phyloP scores from a whole-genome alignment of 1,140 invertebrate genomes.

The Drosophila ohnishii region DNA sequence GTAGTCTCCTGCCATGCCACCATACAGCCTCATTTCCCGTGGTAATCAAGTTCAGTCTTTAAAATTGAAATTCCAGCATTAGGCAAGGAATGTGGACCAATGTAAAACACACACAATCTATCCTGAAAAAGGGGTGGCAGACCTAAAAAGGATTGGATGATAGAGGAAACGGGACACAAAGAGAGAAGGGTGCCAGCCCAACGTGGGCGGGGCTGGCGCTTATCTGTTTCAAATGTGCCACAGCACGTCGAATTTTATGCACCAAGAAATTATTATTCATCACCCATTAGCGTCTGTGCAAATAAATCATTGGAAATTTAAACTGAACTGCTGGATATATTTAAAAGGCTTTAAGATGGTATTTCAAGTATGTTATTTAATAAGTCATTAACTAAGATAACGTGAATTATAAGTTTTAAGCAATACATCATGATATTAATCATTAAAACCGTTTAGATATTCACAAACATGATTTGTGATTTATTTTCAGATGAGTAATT shows the following conservation, averaged over 20 bases:
- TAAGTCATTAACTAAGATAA: neutral
- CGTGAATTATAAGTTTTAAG: too few species aligned
- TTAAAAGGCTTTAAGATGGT: neutral
- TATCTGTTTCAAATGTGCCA: constrained; percentile 57
- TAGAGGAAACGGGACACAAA: neutral
- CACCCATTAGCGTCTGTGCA: constrained; percentile 24
- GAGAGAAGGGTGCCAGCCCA: neutral
- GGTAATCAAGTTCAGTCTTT: constrained; percentile 80
- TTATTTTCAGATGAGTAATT: neutral
- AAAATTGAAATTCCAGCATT: constrained; percentile 81
- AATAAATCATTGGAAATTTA: constrained; percentile 30
- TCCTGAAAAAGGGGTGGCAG: constrained; percentile 26
- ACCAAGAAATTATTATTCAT: constrained; percentile 37
- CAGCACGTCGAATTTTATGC: constrained; percentile 50
- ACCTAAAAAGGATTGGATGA: constrained; percentile 21
- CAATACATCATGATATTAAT: neutral
- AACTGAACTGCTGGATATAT: constrained; percentile 9
- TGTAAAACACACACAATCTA: constrained; percentile 39
- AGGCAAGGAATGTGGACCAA: constrained; percentile 64
- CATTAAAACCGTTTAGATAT: neutral
- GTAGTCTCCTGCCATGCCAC: neutral
- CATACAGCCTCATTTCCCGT: neutral
- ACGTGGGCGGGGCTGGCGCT: constrained; percentile 19
- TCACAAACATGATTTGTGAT: neutral
- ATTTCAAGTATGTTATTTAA: neutral